These are phyloP conservation scores for Podargus strigoides DNA, from an alignment of 2,797 vertebrate species.

Conservation along the genomic window DNA sequence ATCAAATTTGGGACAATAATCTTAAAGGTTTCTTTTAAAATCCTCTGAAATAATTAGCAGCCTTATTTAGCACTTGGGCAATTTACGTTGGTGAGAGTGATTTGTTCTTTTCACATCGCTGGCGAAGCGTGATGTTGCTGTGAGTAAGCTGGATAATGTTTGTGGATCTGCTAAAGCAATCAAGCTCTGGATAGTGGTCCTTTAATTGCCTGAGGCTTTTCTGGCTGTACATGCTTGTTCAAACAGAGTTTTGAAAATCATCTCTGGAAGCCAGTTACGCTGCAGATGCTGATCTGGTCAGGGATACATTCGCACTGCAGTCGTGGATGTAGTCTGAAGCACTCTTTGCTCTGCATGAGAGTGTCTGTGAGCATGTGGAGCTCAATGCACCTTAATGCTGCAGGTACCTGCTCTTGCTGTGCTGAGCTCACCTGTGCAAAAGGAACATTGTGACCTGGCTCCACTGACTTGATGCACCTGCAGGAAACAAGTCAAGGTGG, in stretches of 20 bases:
- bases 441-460: not conserved
- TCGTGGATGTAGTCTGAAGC: not conserved
- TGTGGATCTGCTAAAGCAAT: not conserved
- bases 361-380: not conserved
- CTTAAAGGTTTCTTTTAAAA: not conserved
- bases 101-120: not conserved
- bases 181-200: not conserved
- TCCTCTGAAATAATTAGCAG: not conserved
- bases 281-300: not conserved
- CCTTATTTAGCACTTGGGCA: not conserved
- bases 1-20: not conserved
- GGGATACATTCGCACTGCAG: not conserved
- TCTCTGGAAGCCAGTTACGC: not conserved
- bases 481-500: not conserved
- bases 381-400: rapidly evolving
- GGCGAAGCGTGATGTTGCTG: not conserved
- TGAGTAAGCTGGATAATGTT: not conserved
- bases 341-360: not conserved
- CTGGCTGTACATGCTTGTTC: not conserved
- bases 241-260: not conserved
- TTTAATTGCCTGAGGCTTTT: conserved; percentile 3
- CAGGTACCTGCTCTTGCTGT: not conserved
- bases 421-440: not conserved
- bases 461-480: not conserved
- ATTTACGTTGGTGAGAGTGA: not conserved